Base-by-base conservation (phyloP, 2,113 vertebrate genomes). In the Eulemur rufifrons region DNA sequence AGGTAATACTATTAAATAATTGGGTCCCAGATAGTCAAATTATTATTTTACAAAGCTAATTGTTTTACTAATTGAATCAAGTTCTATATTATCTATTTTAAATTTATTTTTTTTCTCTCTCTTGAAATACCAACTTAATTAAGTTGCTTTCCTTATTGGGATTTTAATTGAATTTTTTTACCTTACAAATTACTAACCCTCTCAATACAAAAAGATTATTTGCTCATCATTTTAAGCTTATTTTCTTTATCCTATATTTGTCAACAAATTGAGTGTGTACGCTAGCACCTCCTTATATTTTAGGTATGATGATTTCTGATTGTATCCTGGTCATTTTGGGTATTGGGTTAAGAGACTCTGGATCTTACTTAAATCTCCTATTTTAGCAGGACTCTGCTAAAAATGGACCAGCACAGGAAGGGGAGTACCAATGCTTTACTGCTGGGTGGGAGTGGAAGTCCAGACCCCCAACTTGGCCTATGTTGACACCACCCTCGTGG, bases 41-140 rank as follows among this genome's bases (percentile, higher is more conserved):
- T 95, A 95, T 93, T 96, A 96, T 92, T 97, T 94, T 92, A 94
- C 8, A 95, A 91, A 97, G 84, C 82, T 98, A 95, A 95, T 94
- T 97, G 76, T 95, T 97, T 96, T 95, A 92, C 92, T 97, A 97
- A 97, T 92, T 96, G 59, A 95, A 81, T 94, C 39, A 54, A 77
- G 86, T 76, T 96, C 95, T 89, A 82, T 59, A 92, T 80, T 47
- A 95, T 42, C 74, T 54, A 94, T 84, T 96, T 96, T 76, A 95
- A 97, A 85, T 89, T 93, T 91, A 85, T 94, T 95, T 97, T 91
- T 91, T 83, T 74, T 93, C 47, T 83, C 42, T 93, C 39, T 88
- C 88, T 94, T 96, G 94, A 96, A 95, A 95, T 96, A 88, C n/a
- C 88, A 97, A 94, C 64, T 86, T 94, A 97, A 96, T 96, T 91